These are phyloP conservation scores for Crotophaga sulcirostris DNA, from an alignment of 2,113 vertebrate genomes.

Conservation along the genomic window DNA sequence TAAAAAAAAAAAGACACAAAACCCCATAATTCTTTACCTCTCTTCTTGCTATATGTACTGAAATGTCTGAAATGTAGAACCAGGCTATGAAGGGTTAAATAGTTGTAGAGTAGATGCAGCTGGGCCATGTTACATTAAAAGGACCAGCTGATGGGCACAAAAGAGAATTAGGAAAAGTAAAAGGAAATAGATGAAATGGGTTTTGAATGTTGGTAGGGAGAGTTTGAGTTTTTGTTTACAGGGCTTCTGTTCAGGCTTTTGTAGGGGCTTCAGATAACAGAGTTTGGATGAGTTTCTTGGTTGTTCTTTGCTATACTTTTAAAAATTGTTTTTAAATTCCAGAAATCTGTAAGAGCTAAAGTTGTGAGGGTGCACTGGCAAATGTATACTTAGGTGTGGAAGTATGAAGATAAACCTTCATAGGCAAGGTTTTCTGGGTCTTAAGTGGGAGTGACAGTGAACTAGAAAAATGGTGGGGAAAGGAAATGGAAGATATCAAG, in stretches of 20 bases:
- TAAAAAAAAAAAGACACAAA: too few species aligned
- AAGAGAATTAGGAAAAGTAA: slow-evolving; percentile 47
- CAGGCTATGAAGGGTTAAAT: slow-evolving; percentile 7
- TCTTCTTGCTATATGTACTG: background rate
- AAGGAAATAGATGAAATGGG: slow-evolving; percentile 26
- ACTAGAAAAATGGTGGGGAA: background rate
- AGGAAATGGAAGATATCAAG: background rate
- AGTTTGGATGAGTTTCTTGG: background rate
- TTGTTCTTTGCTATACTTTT: background rate
- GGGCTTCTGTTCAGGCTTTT: background rate
- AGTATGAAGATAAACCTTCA: background rate
- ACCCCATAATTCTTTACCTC: background rate
- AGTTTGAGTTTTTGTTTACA: background rate
- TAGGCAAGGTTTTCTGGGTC: background rate
- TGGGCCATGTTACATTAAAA: slow-evolving; percentile 45
- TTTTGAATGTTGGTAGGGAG: background rate
- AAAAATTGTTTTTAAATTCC: background rate
- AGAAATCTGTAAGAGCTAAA: background rate
- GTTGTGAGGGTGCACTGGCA: background rate
- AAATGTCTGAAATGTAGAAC: background rate
- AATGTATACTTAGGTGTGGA: background rate
- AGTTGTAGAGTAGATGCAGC: slow-evolving; percentile 12
- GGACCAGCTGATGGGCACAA: slow-evolving; percentile 48
- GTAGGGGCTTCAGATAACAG: background rate
- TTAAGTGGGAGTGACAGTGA: background rate